Evolutionary conservation across 2,888 invertebrate species (phyloP).

Genomic region (Chromoteleia sp.): DNA sequence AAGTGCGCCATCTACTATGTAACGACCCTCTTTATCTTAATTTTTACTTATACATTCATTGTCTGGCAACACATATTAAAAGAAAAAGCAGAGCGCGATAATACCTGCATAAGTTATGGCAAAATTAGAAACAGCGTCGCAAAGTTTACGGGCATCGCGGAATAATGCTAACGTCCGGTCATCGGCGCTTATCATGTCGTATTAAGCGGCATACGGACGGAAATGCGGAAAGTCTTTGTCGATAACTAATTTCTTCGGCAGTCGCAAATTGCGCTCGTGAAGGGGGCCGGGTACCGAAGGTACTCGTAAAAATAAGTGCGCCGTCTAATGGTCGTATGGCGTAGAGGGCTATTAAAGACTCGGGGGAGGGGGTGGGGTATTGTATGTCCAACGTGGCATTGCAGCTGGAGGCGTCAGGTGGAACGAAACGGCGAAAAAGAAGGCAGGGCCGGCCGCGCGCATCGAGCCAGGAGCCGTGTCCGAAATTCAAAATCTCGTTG

Average conservation of each 20-base stretch:
- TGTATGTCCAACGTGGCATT: slow-evolving; percentile 74
- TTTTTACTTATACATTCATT: slow-evolving; percentile 3
- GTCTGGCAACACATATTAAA: background rate
- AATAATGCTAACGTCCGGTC: slow-evolving; percentile 27
- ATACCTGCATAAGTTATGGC: background rate
- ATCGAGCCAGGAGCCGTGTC: slow-evolving; percentile 67
- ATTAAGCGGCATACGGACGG: slow-evolving; percentile 16
- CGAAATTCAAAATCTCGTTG: slow-evolving; percentile 69
- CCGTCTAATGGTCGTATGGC: slow-evolving; percentile 31
- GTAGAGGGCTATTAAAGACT: slow-evolving; percentile 76
- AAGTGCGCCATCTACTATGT: background rate
- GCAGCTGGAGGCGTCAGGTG: slow-evolving; percentile 71
- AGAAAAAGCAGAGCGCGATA: slow-evolving; percentile 1
- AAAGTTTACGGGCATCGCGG: slow-evolving; percentile 12
- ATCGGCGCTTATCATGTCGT: slow-evolving; percentile 38
- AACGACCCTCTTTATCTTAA: slow-evolving; percentile 10
- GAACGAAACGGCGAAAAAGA: slow-evolving; percentile 62
- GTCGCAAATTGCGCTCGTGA: slow-evolving; percentile 41
- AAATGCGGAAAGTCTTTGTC: slow-evolving; percentile 46
- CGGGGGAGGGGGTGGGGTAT: slow-evolving; percentile 69
- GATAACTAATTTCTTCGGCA: slow-evolving; percentile 55
- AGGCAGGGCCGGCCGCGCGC: slow-evolving; percentile 51
- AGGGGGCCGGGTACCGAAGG: slow-evolving; percentile 2
- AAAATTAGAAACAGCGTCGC: slow-evolving; percentile 19
- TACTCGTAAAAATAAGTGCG: slow-evolving; percentile 65